Evolutionary conservation across 2,113 vertebrate genomes (phyloP).

Genomic region (Monarcha castaneiventris): DNA sequence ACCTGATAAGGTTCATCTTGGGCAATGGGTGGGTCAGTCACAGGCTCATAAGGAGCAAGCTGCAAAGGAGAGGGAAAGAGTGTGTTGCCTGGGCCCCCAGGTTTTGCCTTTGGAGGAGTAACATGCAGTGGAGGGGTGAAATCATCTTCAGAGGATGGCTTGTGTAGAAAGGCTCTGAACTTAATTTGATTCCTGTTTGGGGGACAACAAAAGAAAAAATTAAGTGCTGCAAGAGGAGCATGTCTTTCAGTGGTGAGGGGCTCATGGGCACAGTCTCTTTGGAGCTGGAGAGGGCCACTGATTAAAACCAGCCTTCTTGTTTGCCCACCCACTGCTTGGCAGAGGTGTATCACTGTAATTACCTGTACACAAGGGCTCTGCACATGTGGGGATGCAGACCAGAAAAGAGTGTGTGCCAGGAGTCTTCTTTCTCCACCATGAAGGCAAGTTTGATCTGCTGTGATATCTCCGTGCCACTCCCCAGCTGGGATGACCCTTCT

Average conservation of each 20-base stretch:
- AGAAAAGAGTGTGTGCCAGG: neutral
- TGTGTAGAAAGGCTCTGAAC: neutral
- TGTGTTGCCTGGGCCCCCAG: neutral
- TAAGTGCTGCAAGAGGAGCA: neutral
- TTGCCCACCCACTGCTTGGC: neutral
- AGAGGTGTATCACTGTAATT: neutral
- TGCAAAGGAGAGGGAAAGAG: neutral
- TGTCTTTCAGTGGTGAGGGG: neutral
- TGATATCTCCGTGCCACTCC: neutral
- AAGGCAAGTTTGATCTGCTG: neutral
- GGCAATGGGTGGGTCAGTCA: neutral
- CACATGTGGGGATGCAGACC: accelerated
- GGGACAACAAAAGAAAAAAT: neutral
- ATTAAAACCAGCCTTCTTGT: neutral
- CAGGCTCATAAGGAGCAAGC: neutral
- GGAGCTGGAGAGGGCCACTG: neutral
- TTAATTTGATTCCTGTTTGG: neutral
- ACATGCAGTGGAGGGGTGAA: neutral
- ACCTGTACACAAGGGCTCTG: neutral
- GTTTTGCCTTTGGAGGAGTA: neutral
- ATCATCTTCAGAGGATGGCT: neutral
- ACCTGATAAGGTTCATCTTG: accelerated
- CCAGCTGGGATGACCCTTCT: neutral
- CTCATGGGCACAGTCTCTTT: accelerated
- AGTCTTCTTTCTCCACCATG: neutral